Percentiles rank a stretch among this genome's conserved stretches.
Evolutionary conservation across 2,113 vertebrate species (phyloP).

Genomic region (Polypterus senegalus): DNA sequence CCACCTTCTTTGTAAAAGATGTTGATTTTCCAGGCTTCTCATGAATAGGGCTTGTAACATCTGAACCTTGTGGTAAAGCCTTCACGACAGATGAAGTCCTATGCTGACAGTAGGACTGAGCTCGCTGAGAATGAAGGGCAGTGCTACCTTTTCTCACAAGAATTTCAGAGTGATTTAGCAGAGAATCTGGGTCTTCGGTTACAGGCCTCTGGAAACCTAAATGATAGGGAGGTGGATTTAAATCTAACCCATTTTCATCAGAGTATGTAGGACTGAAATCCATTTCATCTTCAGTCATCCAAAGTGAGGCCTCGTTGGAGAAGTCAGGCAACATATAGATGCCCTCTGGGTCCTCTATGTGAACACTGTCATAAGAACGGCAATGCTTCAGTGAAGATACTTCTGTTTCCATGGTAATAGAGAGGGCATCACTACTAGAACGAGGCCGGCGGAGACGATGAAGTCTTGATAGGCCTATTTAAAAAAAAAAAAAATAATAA

Average conservation of each 20-base stretch:
- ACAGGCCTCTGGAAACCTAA: slow-evolving; percentile 38
- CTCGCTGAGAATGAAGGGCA: neutral
- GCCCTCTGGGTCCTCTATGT: slow-evolving; percentile 26
- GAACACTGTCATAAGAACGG: slow-evolving; percentile 34
- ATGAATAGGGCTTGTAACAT: slow-evolving; percentile 18
- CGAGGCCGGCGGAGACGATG: slow-evolving; percentile 47
- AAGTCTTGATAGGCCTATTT: slow-evolving; percentile 29
- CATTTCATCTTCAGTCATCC: slow-evolving; percentile 56
- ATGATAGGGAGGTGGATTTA: slow-evolving; percentile 36
- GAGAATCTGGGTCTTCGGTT: slow-evolving; percentile 37
- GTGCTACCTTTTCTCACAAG: slow-evolving; percentile 30
- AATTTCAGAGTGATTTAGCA: slow-evolving; percentile 35
- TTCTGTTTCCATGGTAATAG: slow-evolving; percentile 33
- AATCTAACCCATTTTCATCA: slow-evolving; percentile 44
- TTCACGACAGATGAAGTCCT: neutral
- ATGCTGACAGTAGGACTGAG: slow-evolving; percentile 1
- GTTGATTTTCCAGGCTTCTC: slow-evolving; percentile 26
- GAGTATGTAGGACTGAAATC: slow-evolving; percentile 55
- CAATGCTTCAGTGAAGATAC: slow-evolving; percentile 20
- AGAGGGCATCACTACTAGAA: slow-evolving; percentile 58
- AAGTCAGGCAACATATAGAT: slow-evolving; percentile 45
- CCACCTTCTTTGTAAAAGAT: slow-evolving; percentile 41
- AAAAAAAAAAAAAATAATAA: too few species aligned
- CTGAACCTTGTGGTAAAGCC: neutral
- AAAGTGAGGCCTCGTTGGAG: slow-evolving; percentile 31